Conservation (phyloP, 2,113 vertebrate genomes). For the Mungos mungo region DNA sequence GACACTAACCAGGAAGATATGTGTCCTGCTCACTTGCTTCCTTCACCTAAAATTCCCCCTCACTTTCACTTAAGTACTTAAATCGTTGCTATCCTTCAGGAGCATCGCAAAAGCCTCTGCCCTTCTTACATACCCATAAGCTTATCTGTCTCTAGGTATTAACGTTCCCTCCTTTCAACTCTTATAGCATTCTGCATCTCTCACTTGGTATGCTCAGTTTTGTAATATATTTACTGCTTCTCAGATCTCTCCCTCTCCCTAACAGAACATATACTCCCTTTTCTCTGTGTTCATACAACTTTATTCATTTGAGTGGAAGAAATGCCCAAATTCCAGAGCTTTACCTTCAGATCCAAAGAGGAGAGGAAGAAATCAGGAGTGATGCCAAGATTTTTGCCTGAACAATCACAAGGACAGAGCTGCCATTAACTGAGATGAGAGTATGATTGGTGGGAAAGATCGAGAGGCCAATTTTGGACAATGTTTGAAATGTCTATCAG, state of each 20-base stretch:
- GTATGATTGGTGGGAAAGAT: neutral
- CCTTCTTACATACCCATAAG: too few relatives aligned
- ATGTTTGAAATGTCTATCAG: neutral
- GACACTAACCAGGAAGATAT: too few relatives aligned
- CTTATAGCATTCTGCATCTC: neutral
- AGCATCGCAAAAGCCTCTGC: neutral
- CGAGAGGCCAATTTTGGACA: neutral
- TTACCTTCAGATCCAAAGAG: neutral
- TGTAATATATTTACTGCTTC: neutral
- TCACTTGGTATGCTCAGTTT: neutral
- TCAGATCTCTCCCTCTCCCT: neutral
- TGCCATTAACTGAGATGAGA: neutral
- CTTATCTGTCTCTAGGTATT: neutral
- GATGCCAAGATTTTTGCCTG: neutral
- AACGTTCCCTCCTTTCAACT: neutral
- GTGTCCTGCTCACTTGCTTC: too few relatives aligned
- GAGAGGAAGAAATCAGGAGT: neutral
- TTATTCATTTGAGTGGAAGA: neutral
- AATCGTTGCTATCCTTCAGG: neutral
- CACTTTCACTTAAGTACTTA: neutral
- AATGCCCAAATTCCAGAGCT: neutral
- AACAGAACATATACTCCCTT: neutral
- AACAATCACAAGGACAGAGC: neutral
- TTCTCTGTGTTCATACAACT: neutral
- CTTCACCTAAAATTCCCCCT: too few relatives aligned